Conservation (phyloP, 1,140 invertebrate species). For the Aphis craccivora region DNA sequence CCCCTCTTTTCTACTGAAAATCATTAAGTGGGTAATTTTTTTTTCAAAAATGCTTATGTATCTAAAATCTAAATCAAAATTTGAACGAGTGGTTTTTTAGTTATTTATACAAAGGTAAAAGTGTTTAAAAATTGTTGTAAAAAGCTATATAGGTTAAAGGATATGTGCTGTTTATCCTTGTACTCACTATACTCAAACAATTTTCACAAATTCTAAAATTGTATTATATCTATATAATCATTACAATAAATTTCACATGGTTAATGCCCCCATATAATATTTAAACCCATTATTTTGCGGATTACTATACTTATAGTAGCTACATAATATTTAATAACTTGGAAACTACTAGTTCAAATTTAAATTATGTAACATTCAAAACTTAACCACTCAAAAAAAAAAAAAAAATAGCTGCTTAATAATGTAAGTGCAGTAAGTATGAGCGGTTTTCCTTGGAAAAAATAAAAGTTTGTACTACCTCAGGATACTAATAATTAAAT, state of each 20-base stretch:
- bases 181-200: background rate
- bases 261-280: background rate
- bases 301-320: background rate
- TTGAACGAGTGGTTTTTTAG: no score
- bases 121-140: background rate
- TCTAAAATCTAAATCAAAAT: no score
- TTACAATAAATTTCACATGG: background rate
- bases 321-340: no score
- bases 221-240: background rate
- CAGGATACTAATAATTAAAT: no score
- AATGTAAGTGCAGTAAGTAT: no score
- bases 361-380: no score
- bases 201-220: background rate
- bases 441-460: no score
- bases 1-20: no score
- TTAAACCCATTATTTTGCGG: background rate
- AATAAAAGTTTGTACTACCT: no score
- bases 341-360: no score
- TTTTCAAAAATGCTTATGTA: no score
- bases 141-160: background rate
- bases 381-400: background rate
- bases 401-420: background rate
- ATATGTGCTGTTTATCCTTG: background rate
- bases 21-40: no score
- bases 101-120: background rate